Base-by-base conservation (phyloP, 2,888 invertebrate species). In the Tenthredo mesomela region DNA sequence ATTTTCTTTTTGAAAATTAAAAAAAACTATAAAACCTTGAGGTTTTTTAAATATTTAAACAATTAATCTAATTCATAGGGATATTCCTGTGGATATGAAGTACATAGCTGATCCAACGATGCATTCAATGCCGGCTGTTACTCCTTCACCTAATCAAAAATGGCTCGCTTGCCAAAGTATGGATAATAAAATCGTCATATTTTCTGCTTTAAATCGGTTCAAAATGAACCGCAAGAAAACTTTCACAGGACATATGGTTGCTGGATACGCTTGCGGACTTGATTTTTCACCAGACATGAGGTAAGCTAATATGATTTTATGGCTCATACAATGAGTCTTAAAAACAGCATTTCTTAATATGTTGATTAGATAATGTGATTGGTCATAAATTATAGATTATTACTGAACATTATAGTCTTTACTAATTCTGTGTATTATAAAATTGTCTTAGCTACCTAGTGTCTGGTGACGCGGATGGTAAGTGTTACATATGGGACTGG, bases 281-380 rank as follows among this genome's bases (percentile, higher is more conserved):
- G 99, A 99, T 93, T 99, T 98, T 94, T 99, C 99, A 1, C 99
- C 99, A 0, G 99, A 99, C 92, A 99, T 99, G 99, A 98, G 97
- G 97, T 98, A 93, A 86, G 90, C 85, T n/a, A 1, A 29, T 54
- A 29, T 3, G 9, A 77, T 25, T 29, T 47, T 50, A 54, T 40
- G 33, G 50, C 4, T 12, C 3, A 43, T 15, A 21, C 47, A 47
- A 75, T 47, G 47, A 0, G 2, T 75, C 15, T 73, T 21, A 5
- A 2, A 77, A 43, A 73, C 21, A n/a, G 2, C 37, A 70, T 73
- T n/a, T 21, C 1, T 43, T 0, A 37, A 43, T 29, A 2, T 40
- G n/a, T 71, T 10, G 21, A 71, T 18, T 58, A n/a, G 40, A 37
- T 25, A 61, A 25, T 25, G 25, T 7, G n/a, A 18, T 58, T 21